Evolutionary conservation across 2,888 invertebrate species (phyloP).

Genomic region (Seira ritae): DNA sequence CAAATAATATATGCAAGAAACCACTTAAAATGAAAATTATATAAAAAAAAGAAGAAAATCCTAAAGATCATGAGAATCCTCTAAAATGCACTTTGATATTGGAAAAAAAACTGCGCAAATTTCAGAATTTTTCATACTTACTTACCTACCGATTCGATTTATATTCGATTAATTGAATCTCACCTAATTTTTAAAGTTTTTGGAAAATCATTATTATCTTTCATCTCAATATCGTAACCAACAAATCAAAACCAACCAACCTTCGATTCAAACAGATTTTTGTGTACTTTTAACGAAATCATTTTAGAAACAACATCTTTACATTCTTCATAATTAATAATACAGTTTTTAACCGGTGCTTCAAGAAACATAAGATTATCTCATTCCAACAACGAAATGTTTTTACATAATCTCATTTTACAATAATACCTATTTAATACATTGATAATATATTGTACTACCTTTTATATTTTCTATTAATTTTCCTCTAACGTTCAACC

Average conservation of each 20-base stretch:
- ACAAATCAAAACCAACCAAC: too few species aligned
- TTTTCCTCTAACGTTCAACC: conserved; percentile 16
- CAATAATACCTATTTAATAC: too few species aligned
- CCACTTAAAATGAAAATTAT: too few species aligned
- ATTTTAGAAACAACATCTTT: background rate
- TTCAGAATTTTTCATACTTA: background rate
- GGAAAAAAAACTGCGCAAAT: background rate
- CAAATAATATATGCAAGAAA: background rate
- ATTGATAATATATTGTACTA: background rate
- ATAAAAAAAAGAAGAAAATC: too few species aligned
- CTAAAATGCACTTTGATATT: conserved; percentile 7
- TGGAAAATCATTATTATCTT: too few species aligned
- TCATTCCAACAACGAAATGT: too few species aligned
- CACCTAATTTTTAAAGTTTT: too few species aligned
- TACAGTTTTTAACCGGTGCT: background rate
- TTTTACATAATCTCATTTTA: too few species aligned
- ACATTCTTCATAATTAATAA: background rate
- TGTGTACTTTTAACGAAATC: background rate
- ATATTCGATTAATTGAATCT: too few species aligned
- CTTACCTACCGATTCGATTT: background rate
- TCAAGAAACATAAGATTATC: background rate
- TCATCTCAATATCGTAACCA: too few species aligned
- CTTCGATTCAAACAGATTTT: background rate
- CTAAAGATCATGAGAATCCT: too few species aligned
- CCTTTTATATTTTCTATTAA: conserved; percentile 37